Conservation (phyloP, 1,140 invertebrate genomes). For the Zaprionus africanus region DNA sequence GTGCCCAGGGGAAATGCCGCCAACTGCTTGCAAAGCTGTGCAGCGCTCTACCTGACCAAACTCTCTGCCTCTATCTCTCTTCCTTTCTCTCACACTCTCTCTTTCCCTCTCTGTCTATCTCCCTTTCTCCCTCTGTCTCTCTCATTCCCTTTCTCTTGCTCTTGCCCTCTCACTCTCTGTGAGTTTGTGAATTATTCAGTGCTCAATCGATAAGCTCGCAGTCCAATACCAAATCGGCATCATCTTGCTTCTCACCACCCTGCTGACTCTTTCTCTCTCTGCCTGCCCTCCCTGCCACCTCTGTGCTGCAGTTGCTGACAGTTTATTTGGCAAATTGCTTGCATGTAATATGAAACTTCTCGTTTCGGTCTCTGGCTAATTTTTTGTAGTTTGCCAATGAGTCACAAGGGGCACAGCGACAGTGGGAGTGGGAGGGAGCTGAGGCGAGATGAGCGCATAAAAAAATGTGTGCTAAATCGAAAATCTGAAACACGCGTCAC, state of each 20-base stretch:
- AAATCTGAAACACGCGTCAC: slow-evolving; percentile 79
- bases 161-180: neutral
- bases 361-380: slow-evolving; percentile 60
- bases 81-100: neutral
- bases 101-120: neutral
- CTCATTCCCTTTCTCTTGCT: neutral
- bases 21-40: slow-evolving; percentile 39
- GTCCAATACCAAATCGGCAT: slow-evolving; percentile 50
- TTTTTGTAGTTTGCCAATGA: slow-evolving; percentile 61
- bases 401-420: slow-evolving; percentile 8
- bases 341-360: slow-evolving; percentile 78
- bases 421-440: neutral
- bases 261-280: too few relatives aligned
- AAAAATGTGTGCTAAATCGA: slow-evolving; percentile 72
- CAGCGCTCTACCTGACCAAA: slow-evolving; percentile 39
- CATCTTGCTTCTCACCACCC: slow-evolving; percentile 31
- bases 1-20: slow-evolving; percentile 57
- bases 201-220: slow-evolving; percentile 60
- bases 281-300: neutral
- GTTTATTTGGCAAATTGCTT: slow-evolving; percentile 82
- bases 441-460: slow-evolving; percentile 11
- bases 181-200: slow-evolving; percentile 70
- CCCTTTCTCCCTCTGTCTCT: neutral
- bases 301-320: slow-evolving; percentile 63
- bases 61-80: neutral